Percentiles rank a stretch among this genome's conserved stretches.
Conservation (phyloP, 2,888 invertebrate species). For the Rotaria socialis region DNA sequence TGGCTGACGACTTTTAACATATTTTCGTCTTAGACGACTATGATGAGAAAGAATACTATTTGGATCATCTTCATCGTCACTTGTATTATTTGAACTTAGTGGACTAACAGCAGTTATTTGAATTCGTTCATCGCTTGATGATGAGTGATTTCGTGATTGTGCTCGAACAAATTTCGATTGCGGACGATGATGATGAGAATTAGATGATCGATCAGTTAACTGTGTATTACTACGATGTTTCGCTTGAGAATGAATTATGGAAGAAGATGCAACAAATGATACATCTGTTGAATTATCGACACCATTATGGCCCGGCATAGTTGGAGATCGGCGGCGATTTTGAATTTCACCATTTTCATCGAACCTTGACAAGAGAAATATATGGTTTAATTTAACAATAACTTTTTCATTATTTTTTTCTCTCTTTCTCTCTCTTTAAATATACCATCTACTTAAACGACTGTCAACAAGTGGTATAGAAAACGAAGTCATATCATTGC, state of each 20-base stretch:
- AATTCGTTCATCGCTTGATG: background rate
- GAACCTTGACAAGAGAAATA: background rate
- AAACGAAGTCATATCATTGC: background rate
- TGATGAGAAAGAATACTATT: background rate
- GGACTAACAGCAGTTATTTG: background rate
- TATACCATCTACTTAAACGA: background rate
- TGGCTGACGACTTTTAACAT: background rate
- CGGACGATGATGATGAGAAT: background rate
- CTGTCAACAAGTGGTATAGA: background rate
- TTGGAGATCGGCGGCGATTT: background rate
- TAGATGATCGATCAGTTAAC: background rate
- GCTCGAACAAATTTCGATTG: background rate
- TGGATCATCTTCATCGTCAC: background rate
- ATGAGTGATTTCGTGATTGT: background rate
- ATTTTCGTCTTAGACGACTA: background rate
- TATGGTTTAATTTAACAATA: no score
- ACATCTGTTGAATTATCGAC: background rate
- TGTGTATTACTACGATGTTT: conserved; percentile 6
- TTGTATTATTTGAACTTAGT: background rate
- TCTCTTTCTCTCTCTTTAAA: no score
- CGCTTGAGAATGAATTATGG: background rate
- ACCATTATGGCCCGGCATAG: background rate
- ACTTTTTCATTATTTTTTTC: no score
- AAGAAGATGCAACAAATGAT: background rate
- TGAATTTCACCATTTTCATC: background rate